Evolutionary conservation across 1,140 invertebrate genomes (phyloP).

Genomic region (Hyles euphorbiae): DNA sequence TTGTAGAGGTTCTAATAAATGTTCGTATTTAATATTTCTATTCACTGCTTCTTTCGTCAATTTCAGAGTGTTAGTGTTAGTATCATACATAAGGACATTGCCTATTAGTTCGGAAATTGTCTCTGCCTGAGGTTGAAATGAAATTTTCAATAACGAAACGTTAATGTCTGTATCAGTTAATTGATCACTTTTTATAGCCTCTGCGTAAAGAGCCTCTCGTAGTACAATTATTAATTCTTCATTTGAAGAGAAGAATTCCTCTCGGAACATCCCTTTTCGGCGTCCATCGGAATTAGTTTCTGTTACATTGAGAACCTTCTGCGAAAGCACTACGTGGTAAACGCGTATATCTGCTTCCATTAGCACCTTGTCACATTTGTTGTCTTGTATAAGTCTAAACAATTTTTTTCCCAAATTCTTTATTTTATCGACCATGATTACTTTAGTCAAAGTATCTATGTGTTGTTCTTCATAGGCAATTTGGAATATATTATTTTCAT

Average conservation of each 20-base stretch:
- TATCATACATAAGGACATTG: conserved; percentile 1
- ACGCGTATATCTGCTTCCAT: conserved; percentile 1
- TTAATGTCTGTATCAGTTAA: neutral
- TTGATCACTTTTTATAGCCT: neutral
- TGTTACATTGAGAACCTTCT: conserved; percentile 7
- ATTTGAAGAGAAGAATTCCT: conserved; percentile 11
- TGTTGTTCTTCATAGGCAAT: neutral
- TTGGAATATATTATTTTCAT: neutral
- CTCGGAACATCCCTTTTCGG: neutral
- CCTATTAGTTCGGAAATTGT: conserved; percentile 2
- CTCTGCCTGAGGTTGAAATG: neutral
- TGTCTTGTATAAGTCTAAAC: conserved; percentile 1
- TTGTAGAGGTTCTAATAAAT: neutral
- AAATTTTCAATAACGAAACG: neutral
- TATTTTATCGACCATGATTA: conserved; percentile 8
- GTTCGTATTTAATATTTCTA: neutral
- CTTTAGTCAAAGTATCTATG: neutral
- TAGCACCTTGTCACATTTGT: conserved; percentile 3
- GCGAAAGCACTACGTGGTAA: conserved; percentile 12
- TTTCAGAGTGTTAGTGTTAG: conserved; percentile 6
- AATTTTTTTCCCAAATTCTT: conserved; percentile 1
- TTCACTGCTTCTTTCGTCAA: neutral
- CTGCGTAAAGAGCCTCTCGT: neutral
- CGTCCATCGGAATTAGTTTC: neutral
- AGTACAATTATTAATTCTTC: conserved; percentile 1